Evolutionary conservation across 2,113 vertebrate genomes (phyloP), one percentile per base, ranked within the genome.

Genomic region (Varanus salvator): DNA sequence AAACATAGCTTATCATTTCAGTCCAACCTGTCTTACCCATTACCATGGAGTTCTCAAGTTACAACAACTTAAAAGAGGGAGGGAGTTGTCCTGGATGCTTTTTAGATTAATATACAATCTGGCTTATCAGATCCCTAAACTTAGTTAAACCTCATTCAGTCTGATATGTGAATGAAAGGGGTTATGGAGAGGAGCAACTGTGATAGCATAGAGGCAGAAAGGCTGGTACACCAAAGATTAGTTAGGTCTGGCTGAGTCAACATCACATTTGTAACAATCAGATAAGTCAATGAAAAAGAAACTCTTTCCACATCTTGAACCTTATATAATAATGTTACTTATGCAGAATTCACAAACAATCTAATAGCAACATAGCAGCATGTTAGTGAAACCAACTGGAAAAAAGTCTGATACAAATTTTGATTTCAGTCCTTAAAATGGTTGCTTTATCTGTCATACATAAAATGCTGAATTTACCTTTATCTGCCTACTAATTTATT

Each of bases 331-430:
- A 90, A 86, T 78, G 86, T 84, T 91, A 90, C 71, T 88, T 95
- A 72, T 90, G 31, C 21, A 75, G 64, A 91, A 69, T 71, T 92
- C 75, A 92, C 90, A 84, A 94, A 88, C 74, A 86, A 89, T 69
- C 72, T 31, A 25, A 92, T 50, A 85, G 77, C 74, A 90, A 89
- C 90, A 92, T 84, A 91, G 72, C 78, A 80, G 60, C 12, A 60
- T 89, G 54, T 93, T 84, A 91, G 81, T 88, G 84, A 75, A 89
- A 72, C 0, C 29, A 87, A 91, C 75, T 77, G 93, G 92, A 14
- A 92, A 81, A 71, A 91, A 94, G 88, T 80, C 48, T 57, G 68
- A 92, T 74, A 92, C 71, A 82, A 87, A 90, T 91, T 29, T 31
- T 82, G 93, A 68, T 86, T 89, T 69, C n/a, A 71, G 87, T 60